Evolutionary conservation across 2,888 invertebrate species (phyloP).

Genomic region (Invenusta paracnida): DNA sequence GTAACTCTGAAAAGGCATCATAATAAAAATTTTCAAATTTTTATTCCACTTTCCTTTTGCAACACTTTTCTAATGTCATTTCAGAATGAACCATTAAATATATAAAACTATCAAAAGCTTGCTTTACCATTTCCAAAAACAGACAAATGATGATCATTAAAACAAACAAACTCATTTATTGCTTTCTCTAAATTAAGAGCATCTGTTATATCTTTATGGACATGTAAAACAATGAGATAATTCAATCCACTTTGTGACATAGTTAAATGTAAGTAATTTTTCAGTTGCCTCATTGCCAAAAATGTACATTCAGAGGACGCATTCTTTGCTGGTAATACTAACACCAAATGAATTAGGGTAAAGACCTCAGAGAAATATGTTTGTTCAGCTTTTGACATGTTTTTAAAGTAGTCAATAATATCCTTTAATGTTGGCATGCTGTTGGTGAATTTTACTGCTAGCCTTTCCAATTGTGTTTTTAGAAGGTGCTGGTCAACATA

Average conservation of each 20-base stretch:
- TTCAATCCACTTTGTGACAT: no score
- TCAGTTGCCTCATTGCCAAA: neutral
- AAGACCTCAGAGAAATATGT: constrained; percentile 10
- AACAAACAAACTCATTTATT: neutral
- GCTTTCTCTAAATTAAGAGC: neutral
- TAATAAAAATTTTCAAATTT: neutral
- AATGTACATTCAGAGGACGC: neutral
- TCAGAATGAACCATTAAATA: neutral
- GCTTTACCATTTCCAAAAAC: neutral
- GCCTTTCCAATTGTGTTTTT: constrained; percentile 7
- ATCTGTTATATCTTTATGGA: neutral
- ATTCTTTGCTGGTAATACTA: constrained; percentile 21
- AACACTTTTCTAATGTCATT: neutral
- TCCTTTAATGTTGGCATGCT: neutral
- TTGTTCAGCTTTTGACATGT: constrained; percentile 25
- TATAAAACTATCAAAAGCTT: neutral
- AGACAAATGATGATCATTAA: neutral
- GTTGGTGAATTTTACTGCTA: constrained; percentile 9
- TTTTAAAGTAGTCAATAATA: constrained; percentile 3
- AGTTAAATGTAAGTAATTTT: constrained; percentile 14
- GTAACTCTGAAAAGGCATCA: neutral
- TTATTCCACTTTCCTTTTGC: neutral
- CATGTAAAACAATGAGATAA: no score
- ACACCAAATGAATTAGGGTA: constrained; percentile 17
- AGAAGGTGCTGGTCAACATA: constrained; percentile 10